These are phyloP conservation scores for Drosophila barbarae DNA, from an alignment of 2,888 invertebrate species.

Conservation along the genomic window DNA sequence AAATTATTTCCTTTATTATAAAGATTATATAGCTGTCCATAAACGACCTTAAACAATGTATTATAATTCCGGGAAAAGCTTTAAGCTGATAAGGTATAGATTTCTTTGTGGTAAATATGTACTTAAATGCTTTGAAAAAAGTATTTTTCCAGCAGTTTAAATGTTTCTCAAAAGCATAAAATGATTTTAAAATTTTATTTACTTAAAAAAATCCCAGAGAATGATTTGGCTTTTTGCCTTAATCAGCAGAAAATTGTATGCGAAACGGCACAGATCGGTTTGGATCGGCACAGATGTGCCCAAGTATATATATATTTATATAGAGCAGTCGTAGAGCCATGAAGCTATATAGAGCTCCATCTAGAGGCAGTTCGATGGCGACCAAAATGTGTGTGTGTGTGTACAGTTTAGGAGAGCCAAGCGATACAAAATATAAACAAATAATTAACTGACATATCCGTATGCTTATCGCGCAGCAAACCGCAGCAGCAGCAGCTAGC, in stretches of 20 bases:
- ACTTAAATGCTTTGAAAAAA: background rate
- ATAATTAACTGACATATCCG: slow-evolving; percentile 76
- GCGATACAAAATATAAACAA: slow-evolving; percentile 68
- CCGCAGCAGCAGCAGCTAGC: slow-evolving; percentile 59
- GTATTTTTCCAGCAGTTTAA: background rate
- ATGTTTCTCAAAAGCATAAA: background rate
- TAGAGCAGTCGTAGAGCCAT: slow-evolving; percentile 16
- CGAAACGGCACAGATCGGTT: slow-evolving; percentile 2
- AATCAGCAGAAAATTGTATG: slow-evolving; percentile 34
- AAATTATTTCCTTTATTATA: background rate
- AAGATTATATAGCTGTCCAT: too few species aligned
- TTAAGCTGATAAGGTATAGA: background rate
- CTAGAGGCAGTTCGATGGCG: slow-evolving; percentile 40
- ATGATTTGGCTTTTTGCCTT: slow-evolving; percentile 8
- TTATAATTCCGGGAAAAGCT: background rate
- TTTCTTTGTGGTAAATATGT: background rate
- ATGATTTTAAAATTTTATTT: background rate
- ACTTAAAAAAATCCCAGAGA: background rate
- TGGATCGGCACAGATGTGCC: slow-evolving; percentile 22
- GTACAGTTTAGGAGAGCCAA: slow-evolving; percentile 30
- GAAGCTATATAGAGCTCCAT: slow-evolving; percentile 14
- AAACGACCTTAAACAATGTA: too few species aligned
- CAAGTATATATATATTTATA: slow-evolving; percentile 10
- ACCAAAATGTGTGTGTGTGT: slow-evolving; percentile 27
- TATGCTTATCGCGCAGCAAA: slow-evolving; percentile 75